These are phyloP conservation scores for Philhelius pedissequus DNA, from an alignment of 2,888 invertebrate genomes.

Conservation along the genomic window DNA sequence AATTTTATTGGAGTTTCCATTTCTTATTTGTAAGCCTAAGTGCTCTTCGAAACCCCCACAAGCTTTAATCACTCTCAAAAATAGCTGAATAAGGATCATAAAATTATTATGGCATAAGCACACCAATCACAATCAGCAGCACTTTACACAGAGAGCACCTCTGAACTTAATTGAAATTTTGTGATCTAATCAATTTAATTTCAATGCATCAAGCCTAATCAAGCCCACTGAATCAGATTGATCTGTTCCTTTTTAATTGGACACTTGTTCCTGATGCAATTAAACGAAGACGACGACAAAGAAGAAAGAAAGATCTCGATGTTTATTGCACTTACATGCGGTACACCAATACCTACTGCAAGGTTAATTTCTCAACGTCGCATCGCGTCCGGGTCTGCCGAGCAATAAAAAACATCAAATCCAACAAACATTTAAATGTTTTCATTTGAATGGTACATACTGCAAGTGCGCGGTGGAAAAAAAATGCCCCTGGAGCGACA, in stretches of 20 bases:
- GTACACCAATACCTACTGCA: background rate
- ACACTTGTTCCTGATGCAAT: conserved; percentile 28
- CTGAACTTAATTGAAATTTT: conserved; percentile 10
- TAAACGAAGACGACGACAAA: conserved; percentile 29
- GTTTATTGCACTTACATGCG: conserved; percentile 2
- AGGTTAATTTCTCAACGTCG: background rate
- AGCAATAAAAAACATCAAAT: background rate
- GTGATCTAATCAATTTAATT: conserved; percentile 29
- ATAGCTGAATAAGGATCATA: background rate
- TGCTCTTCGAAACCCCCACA: too few species aligned
- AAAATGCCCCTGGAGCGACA: background rate
- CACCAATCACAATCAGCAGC: background rate
- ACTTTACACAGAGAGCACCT: background rate
- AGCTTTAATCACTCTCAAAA: too few species aligned
- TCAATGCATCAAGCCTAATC: conserved; percentile 20
- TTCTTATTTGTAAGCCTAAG: too few species aligned
- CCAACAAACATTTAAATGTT: background rate
- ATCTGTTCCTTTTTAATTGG: conserved; percentile 54
- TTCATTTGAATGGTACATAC: background rate
- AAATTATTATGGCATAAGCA: background rate
- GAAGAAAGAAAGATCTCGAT: background rate
- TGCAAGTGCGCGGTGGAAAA: background rate
- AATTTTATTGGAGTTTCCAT: too few species aligned
- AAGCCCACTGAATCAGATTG: background rate
- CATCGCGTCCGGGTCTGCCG: background rate